Evolutionary conservation across 2,888 invertebrate species (phyloP).

Genomic region (Heterodera filipjevi): DNA sequence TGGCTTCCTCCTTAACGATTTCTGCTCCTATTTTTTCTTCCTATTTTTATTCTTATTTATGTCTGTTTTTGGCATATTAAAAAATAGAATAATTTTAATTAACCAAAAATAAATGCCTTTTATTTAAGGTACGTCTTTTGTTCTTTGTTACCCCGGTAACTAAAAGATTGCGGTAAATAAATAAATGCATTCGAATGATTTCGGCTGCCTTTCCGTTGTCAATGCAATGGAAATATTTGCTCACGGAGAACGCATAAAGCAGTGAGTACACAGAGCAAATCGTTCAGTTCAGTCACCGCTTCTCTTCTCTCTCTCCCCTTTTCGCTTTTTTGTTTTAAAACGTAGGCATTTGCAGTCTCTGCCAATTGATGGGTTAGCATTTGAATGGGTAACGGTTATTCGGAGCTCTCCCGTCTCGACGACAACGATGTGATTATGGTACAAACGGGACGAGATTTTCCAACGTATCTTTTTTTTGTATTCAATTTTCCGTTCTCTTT

Average conservation of each 20-base stretch:
- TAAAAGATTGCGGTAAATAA: conserved; percentile 7
- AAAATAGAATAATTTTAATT: too few relatives aligned
- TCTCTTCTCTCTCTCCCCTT: too few relatives aligned
- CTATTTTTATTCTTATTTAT: too few relatives aligned
- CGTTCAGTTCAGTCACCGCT: too few relatives aligned
- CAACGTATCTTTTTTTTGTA: background rate
- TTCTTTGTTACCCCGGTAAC: background rate
- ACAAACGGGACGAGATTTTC: conserved; percentile 18
- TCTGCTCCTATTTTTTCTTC: too few relatives aligned
- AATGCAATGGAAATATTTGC: background rate
- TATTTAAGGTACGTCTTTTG: background rate
- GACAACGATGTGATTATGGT: conserved; percentile 48
- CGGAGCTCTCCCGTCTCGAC: conserved; percentile 51
- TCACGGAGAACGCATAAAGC: background rate
- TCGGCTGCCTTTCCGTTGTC: background rate
- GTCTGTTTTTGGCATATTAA: too few relatives aligned
- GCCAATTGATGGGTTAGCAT: background rate
- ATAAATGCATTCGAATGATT: background rate
- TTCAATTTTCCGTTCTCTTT: background rate
- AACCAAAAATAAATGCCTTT: too few relatives aligned
- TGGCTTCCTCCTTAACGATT: too few relatives aligned
- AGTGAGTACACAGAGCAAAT: background rate
- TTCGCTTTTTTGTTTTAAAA: conserved; percentile 10
- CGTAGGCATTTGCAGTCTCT: background rate
- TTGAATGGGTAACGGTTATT: conserved; percentile 48